A percentile compares a stretch with the other conserved stretches of the same genome.
phyloP scores from a whole-genome alignment of 2,797 vertebrate species.

The Manis crassicaudata region DNA sequence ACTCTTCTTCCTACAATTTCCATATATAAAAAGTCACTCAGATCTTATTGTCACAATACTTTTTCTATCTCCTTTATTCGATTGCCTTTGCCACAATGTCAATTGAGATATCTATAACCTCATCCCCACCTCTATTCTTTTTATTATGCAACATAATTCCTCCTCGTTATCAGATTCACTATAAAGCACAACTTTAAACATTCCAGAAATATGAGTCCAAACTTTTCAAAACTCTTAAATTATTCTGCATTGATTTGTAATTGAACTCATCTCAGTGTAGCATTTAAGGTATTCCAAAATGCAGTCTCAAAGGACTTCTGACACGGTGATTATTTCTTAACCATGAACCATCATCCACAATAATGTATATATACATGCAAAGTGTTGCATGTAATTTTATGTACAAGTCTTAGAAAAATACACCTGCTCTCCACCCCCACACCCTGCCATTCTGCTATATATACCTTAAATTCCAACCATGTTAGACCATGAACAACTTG shows the following conservation, averaged over 20 bases:
- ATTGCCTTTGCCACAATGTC: background rate
- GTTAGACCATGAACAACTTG: background rate
- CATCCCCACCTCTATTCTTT: background rate
- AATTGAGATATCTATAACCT: background rate
- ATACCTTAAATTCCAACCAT: background rate
- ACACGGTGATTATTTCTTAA: background rate
- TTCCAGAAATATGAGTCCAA: background rate
- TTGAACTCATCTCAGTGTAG: background rate
- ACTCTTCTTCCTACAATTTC: background rate
- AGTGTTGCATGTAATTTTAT: constrained; percentile 1
- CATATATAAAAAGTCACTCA: background rate
- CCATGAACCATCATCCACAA: background rate
- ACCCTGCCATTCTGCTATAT: background rate
- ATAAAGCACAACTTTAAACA: background rate
- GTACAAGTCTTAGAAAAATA: background rate
- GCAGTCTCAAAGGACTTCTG: background rate
- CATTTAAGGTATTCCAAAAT: background rate
- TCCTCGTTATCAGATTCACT: background rate
- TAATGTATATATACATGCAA: background rate
- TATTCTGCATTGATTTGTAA: background rate
- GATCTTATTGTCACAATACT: background rate
- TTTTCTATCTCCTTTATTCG: background rate
- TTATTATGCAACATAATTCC: background rate
- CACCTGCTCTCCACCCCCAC: background rate
- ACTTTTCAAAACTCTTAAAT: background rate